These are phyloP conservation scores for Drosophila nigromelanica DNA, from an alignment of 1,140 invertebrate species.

Conservation along the genomic window DNA sequence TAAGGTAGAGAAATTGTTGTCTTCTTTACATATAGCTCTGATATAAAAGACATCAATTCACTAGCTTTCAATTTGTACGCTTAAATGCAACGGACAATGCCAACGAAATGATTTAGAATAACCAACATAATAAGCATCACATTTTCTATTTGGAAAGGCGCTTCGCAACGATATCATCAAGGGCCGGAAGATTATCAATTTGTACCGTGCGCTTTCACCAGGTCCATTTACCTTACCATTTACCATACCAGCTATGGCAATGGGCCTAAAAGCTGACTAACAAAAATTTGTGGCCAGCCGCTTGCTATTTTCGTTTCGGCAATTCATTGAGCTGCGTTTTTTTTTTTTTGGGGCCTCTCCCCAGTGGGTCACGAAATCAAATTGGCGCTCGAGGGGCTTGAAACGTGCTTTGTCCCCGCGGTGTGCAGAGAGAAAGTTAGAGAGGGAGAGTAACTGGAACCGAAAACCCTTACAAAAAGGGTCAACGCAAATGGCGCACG, in stretches of 20 bases:
- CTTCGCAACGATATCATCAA: constrained; percentile 47
- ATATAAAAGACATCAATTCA: constrained; percentile 58
- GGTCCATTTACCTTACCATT: constrained; percentile 40
- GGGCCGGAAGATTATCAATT: constrained; percentile 56
- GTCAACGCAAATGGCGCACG: constrained; percentile 51
- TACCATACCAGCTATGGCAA: not conserved
- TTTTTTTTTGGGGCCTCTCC: constrained; percentile 24
- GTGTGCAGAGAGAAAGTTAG: not conserved
- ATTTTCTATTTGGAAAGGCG: constrained; percentile 20
- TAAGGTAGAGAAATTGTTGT: constrained; percentile 73
- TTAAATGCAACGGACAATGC: constrained; percentile 43
- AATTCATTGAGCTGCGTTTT: constrained; percentile 52
- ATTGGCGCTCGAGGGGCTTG: constrained; percentile 50
- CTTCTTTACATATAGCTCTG: constrained; percentile 25
- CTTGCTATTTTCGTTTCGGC: constrained; percentile 52
- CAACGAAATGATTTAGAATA: constrained; percentile 35
- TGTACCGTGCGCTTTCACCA: constrained; percentile 50
- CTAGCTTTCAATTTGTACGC: constrained; percentile 73
- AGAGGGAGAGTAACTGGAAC: not conserved
- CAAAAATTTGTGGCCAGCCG: constrained; percentile 31
- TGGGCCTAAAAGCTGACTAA: constrained; percentile 52
- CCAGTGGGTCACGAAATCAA: constrained; percentile 64
- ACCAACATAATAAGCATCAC: constrained; percentile 46
- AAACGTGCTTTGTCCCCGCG: constrained; percentile 38
- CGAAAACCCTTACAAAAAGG: constrained; percentile 49